A percentile compares a stretch with the other conserved stretches of the same genome.
Conservation (phyloP, 1,140 invertebrate genomes). For the Rhysida immarginata region DNA sequence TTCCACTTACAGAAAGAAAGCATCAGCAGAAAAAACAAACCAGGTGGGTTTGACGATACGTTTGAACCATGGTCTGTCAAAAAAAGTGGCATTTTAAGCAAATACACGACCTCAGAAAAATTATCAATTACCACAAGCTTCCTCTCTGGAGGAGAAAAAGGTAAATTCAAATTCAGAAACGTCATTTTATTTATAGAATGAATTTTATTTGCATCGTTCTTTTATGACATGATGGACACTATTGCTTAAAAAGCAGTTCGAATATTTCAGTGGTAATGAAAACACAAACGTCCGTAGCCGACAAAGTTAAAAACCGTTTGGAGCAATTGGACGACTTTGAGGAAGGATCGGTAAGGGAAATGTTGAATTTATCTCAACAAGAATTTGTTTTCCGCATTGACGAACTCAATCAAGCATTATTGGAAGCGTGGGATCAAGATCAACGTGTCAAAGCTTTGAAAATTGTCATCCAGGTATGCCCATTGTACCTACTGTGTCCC, state of each 20-base stretch:
- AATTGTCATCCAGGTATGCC: slow-evolving; percentile 77
- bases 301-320: slow-evolving; percentile 76
- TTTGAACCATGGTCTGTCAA: slow-evolving; percentile 58
- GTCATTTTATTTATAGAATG: too few species aligned
- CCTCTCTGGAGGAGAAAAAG: slow-evolving; percentile 59
- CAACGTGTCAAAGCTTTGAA: slow-evolving; percentile 90
- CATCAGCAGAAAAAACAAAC: slow-evolving; percentile 31
- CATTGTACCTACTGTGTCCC: too few species aligned
- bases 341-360: slow-evolving; percentile 68
- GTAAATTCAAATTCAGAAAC: too few species aligned
- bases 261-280: slow-evolving; percentile 52
- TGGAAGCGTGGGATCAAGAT: slow-evolving; percentile 78
- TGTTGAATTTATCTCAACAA: slow-evolving; percentile 69
- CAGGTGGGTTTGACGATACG: slow-evolving; percentile 32
- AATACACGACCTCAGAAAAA: slow-evolving; percentile 83
- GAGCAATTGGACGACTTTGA: slow-evolving; percentile 92
- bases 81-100: slow-evolving; percentile 55
- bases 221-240: too few species aligned
- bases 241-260: too few species aligned
- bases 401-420: slow-evolving; percentile 74
- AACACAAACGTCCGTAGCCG: slow-evolving; percentile 56
- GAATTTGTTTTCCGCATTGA: slow-evolving; percentile 80
- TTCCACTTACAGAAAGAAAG: slow-evolving; percentile 45
- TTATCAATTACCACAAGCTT: slow-evolving; percentile 77
- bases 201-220: too few species aligned